Conservation (phyloP, 1,140 invertebrate genomes). For the Aphelinus atriplicis region DNA sequence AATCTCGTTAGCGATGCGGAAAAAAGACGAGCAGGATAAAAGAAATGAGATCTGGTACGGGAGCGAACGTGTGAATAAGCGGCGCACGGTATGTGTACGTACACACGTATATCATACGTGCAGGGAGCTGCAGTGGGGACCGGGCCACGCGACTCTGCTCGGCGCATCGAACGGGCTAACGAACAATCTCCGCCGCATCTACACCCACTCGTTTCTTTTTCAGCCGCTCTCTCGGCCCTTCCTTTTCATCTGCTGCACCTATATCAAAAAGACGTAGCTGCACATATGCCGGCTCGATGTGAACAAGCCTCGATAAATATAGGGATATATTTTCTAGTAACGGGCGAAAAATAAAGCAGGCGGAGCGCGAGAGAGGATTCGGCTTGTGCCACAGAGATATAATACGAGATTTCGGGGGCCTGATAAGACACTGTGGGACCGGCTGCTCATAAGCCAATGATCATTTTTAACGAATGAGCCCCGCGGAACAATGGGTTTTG, state of each 20-base stretch:
- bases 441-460: background rate
- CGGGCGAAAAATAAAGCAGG: conserved; percentile 7
- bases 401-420: conserved; percentile 11
- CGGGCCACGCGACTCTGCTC: conserved; percentile 38
- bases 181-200: conserved; percentile 37
- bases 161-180: background rate
- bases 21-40: conserved; percentile 11
- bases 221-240: background rate
- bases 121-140: conserved; percentile 10
- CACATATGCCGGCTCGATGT: background rate
- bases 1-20: conserved; percentile 15
- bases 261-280: conserved; percentile 12
- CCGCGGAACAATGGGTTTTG: conserved; percentile 19
- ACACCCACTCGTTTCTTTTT: conserved; percentile 34
- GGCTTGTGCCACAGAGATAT: background rate
- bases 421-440: conserved; percentile 4
- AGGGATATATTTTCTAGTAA: conserved; percentile 12
- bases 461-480: conserved; percentile 12
- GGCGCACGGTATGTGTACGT: background rate
- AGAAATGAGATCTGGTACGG: conserved; percentile 25
- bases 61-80: background rate
- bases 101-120: too few species aligned
- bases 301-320: conserved; percentile 14
- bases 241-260: background rate
- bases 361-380: too few species aligned